Evolutionary conservation across 2,888 invertebrate genomes (phyloP), one percentile per base, ranked within the genome.

Genomic region (Drosophila yooni): DNA sequence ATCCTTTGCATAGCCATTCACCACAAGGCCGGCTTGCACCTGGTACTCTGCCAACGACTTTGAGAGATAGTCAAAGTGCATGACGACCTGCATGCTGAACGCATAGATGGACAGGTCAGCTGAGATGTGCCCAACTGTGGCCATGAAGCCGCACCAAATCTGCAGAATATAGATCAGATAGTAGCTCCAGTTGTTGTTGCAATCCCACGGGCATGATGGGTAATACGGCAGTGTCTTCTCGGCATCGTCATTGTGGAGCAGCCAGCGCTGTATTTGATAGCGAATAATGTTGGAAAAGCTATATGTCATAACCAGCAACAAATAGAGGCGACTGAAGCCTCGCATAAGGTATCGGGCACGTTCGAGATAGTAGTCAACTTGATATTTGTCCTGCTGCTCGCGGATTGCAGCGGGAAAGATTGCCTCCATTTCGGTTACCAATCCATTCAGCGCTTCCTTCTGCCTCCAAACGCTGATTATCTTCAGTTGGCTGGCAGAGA

Each of bases 11-110:
- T 27, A 52, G 2, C 63, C 62, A 10, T 61, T 7, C 2, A 6
- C 29, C 0, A 43, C 53, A 25, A 11, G 4, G 11, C n/a, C 57
- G 1, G 50, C 15, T 21, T 54, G 53, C 1, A 50, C 34, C n/a
- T 58, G 5, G 18, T 64, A 72, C 36, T 72, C 60, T 0, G 7
- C 3, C 8, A 79, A 53, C 8, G 68, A 33, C 2, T 63, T 63
- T 0, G 76, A 60, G 4, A 91, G 50, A 53, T 81, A 83, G 50
- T 91, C 86, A 31, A 88, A 91, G 40, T 91, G 91, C 91, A 91
- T 91, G 15, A 83, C 74, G 15, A 91, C 53, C 71, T 91, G 91
- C 31, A 82, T 84, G 6, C 74, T 81, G 15, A 86, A 61, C 2
- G 82, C 75, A 66, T 82, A 87, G 6, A 91, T 79, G 1, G 90